phyloP scores from a whole-genome alignment of 2,113 vertebrate genomes.

The Pedetes capensis region DNA sequence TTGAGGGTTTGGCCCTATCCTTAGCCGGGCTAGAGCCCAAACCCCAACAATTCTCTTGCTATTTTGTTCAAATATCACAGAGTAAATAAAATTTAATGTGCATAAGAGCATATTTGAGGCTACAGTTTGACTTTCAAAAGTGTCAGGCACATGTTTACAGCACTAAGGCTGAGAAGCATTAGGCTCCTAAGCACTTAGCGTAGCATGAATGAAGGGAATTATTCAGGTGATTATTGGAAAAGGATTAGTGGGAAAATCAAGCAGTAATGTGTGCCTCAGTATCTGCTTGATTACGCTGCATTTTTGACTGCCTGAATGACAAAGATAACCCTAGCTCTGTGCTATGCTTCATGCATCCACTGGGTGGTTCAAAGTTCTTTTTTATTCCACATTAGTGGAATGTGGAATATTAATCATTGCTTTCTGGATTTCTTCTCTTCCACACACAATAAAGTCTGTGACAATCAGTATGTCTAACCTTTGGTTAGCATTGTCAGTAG shows the following conservation, averaged over 20 bases:
- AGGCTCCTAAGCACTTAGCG: neutral
- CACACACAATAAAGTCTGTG: neutral
- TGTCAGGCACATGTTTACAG: neutral
- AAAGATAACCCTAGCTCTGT: neutral
- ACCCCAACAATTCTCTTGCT: no score
- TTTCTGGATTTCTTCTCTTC: neutral
- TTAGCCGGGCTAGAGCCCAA: no score
- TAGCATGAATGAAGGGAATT: conserved; percentile 6
- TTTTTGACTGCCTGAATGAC: neutral
- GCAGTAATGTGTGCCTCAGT: neutral
- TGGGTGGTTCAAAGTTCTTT: neutral
- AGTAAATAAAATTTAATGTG: neutral
- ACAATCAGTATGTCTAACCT: accelerated
- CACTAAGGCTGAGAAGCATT: neutral
- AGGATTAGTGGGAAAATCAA: conserved; percentile 20
- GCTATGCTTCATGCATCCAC: neutral
- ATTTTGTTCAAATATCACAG: neutral
- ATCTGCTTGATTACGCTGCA: neutral
- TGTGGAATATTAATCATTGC: neutral
- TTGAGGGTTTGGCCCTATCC: no score
- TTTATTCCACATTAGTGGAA: neutral
- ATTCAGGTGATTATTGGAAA: conserved; percentile 33
- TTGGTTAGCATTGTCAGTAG: neutral
- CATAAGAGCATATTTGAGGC: neutral
- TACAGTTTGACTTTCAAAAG: neutral